Conservation (phyloP, 2,797 vertebrate species). For the Sebastes kiyomatsui region DNA sequence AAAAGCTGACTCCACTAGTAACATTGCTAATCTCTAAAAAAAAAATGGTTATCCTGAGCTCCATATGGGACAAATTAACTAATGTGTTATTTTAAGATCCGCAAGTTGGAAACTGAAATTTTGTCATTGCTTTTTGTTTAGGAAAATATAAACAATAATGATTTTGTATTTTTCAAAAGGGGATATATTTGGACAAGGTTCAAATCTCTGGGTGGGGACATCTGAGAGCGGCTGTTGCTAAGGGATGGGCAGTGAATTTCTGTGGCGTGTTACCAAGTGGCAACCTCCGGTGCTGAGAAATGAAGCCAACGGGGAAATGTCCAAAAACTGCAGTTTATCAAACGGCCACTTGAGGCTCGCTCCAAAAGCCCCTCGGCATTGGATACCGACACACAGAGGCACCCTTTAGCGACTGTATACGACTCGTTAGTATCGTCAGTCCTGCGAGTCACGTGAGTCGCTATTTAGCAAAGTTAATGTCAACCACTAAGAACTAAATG, state of each 20-base stretch:
- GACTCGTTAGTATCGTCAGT: no score
- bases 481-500: no score
- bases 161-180: background rate
- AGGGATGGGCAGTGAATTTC: background rate
- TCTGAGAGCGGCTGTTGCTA: constrained; percentile 3
- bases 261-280: no score
- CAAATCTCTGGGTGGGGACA: background rate
- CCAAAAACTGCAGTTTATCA: background rate
- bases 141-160: background rate
- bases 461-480: no score
- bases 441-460: no score
- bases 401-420: no score
- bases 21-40: constrained; percentile 59
- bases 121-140: no score
- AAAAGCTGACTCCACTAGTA: constrained; percentile 56
- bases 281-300: background rate
- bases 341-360: background rate
- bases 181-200: background rate
- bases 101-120: background rate
- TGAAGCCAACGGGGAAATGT: background rate
- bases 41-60: constrained; percentile 49
- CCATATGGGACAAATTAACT: background rate
- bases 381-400: no score
- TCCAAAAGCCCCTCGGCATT: background rate
- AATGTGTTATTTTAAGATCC: constrained; percentile 11